phyloP scores from a whole-genome alignment of 1,140 invertebrate species.

The Aphelinus atriplicis region DNA sequence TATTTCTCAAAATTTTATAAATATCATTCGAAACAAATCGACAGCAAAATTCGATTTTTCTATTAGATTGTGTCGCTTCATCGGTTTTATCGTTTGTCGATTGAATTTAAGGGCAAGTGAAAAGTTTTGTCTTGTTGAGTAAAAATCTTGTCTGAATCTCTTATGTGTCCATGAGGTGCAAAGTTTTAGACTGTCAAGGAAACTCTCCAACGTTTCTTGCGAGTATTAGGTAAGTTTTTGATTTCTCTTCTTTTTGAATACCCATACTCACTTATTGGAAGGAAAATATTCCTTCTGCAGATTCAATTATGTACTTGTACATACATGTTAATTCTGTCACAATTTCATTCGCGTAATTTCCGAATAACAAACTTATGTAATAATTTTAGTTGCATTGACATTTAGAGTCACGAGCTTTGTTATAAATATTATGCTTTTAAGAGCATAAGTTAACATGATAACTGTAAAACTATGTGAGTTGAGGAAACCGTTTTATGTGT shows the following conservation, averaged over 20 bases:
- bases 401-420: no score
- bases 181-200: slow-evolving; percentile 63
- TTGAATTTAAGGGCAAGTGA: background rate
- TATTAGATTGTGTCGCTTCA: background rate
- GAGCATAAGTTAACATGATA: no score
- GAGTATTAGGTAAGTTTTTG: slow-evolving; percentile 57
- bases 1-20: slow-evolving; percentile 27
- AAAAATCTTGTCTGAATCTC: slow-evolving; percentile 16
- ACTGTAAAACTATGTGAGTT: no score
- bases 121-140: slow-evolving; percentile 32
- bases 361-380: no score
- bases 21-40: background rate
- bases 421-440: no score
- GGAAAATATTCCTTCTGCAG: no score
- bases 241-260: background rate
- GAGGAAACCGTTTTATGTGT: no score
- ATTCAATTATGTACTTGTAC: no score
- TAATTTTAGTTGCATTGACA: no score
- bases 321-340: no score
- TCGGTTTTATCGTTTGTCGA: background rate
- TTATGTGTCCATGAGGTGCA: slow-evolving; percentile 66
- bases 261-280: no score
- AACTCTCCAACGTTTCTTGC: slow-evolving; percentile 61
- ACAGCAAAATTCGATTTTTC: background rate
- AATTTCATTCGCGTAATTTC: no score